Evolutionary conservation across 2,113 vertebrate genomes (phyloP).

Genomic region (Hydrolagus affinis): DNA sequence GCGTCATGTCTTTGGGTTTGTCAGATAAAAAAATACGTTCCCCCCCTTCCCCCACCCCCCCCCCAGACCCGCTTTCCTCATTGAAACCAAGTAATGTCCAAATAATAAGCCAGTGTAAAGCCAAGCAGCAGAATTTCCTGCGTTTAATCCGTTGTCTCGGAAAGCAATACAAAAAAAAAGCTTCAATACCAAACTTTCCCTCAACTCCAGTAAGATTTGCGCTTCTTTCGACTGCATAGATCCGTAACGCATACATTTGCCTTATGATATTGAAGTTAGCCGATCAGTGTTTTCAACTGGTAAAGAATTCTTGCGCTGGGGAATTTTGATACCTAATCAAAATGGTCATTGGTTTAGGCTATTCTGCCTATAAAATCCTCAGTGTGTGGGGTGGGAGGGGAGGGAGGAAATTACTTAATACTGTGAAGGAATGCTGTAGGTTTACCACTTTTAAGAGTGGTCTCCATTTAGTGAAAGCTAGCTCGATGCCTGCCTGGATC

Average conservation of each 20-base stretch:
- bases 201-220: background rate
- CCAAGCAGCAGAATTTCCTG: too few species aligned
- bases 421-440: background rate
- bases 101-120: too few species aligned
- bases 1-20: too few species aligned
- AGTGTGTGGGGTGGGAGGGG: too few species aligned
- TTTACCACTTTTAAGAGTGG: background rate
- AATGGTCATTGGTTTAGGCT: background rate
- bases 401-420: background rate
- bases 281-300: background rate
- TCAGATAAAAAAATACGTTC: too few species aligned
- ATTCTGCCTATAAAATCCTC: background rate
- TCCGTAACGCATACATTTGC: background rate
- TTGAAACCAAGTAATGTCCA: too few species aligned
- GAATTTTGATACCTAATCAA: background rate
- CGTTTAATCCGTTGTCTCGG: too few species aligned
- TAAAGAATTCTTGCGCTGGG: background rate
- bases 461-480: background rate
- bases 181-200: background rate
- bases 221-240: background rate
- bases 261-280: background rate
- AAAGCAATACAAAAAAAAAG: background rate
- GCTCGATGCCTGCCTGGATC: background rate
- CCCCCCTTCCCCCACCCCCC: too few species aligned
- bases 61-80: too few species aligned